phyloP scores from a whole-genome alignment of 2,888 invertebrate species.

The Thera obeliscata region DNA sequence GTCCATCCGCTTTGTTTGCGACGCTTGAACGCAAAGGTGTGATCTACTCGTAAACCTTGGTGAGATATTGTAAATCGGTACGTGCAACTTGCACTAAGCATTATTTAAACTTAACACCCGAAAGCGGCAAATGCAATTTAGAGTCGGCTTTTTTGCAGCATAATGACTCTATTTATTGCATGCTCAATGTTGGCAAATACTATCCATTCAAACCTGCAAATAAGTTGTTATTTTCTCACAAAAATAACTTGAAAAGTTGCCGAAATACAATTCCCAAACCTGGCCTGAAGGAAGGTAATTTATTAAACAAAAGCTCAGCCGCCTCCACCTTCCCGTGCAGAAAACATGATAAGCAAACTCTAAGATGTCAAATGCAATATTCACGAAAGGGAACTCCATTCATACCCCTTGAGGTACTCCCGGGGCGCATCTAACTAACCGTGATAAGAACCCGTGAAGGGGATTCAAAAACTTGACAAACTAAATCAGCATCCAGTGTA shows the following conservation, averaged over 20 bases:
- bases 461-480: slow-evolving; percentile 66
- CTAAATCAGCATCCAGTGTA: slow-evolving; percentile 61
- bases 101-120: slow-evolving; percentile 52
- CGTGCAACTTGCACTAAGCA: slow-evolving; percentile 45
- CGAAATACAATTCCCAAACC: slow-evolving; percentile 26
- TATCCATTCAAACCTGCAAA: slow-evolving; percentile 34
- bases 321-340: slow-evolving; percentile 41
- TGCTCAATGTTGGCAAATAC: slow-evolving; percentile 31
- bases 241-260: slow-evolving; percentile 23
- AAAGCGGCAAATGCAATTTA: slow-evolving; percentile 33
- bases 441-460: slow-evolving; percentile 71
- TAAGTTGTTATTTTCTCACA: slow-evolving; percentile 23
- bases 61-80: slow-evolving; percentile 66
- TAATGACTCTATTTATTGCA: slow-evolving; percentile 60
- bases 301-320: slow-evolving; percentile 54
- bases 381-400: slow-evolving; percentile 68
- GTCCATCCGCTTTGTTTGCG: slow-evolving; percentile 61
- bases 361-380: slow-evolving; percentile 73
- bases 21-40: slow-evolving; percentile 56
- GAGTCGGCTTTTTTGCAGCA: slow-evolving; percentile 50
- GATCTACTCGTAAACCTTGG: slow-evolving; percentile 51
- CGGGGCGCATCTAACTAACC: slow-evolving; percentile 73
- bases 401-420: slow-evolving; percentile 60
- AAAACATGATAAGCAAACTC: slow-evolving; percentile 61
- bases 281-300: slow-evolving; percentile 45